phyloP scores from a whole-genome alignment of 1,140 invertebrate species.

The Melipona quadrifasciata region DNA sequence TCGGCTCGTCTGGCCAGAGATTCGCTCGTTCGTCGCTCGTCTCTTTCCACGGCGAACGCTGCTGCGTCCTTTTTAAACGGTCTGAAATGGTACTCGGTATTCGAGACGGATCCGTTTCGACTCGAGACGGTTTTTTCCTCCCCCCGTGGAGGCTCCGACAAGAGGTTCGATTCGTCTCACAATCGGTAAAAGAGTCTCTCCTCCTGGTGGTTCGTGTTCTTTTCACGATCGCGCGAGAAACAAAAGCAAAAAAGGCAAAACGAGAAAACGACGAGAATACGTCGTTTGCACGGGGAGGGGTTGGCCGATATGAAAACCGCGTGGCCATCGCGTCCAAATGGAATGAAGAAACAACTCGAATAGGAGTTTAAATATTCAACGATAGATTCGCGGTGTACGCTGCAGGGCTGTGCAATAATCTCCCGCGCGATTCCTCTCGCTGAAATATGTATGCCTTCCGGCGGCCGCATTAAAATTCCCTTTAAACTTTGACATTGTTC shows the following conservation, averaged over 20 bases:
- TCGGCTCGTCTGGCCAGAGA: neutral
- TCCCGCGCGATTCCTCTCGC: conserved; percentile 34
- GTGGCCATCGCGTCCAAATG: neutral
- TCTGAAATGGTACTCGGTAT: neutral
- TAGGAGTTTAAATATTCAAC: conserved; percentile 50
- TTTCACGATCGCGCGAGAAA: too few species aligned
- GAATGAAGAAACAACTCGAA: conserved; percentile 40
- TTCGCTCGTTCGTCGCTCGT: conserved; percentile 20
- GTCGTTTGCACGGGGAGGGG: neutral
- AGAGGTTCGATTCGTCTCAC: neutral
- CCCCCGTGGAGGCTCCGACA: neutral
- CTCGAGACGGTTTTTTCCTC: neutral
- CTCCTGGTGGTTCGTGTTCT: too few species aligned
- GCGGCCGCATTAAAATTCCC: conserved; percentile 51
- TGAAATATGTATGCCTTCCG: conserved; percentile 55
- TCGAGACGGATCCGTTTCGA: neutral
- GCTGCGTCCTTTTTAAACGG: neutral
- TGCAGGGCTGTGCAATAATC: conserved; percentile 37
- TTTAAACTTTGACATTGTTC: conserved; percentile 54
- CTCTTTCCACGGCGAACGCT: neutral
- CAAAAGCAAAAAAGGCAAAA: neutral
- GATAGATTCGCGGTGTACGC: conserved; percentile 38
- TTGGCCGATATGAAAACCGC: neutral
- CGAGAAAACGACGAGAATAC: neutral
- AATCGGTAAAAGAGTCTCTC: neutral